These are phyloP conservation scores for Aleiodes leptofemur DNA, from an alignment of 2,888 invertebrate genomes.

Conservation along the genomic window DNA sequence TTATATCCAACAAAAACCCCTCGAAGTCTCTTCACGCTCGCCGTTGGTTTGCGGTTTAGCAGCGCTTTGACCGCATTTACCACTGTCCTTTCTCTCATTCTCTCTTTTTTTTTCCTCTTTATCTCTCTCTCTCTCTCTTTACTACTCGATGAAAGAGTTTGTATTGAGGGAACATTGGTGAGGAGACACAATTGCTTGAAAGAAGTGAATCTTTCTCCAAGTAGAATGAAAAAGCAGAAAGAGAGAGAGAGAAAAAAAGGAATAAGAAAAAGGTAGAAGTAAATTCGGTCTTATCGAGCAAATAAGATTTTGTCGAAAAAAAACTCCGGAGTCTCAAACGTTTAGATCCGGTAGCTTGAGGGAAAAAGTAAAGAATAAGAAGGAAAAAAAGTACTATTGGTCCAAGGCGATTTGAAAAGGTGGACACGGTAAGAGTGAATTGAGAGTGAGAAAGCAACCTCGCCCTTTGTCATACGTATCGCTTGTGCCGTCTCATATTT, in stretches of 20 bases:
- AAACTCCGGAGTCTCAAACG: slow-evolving; percentile 22
- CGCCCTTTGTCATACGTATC: slow-evolving; percentile 32
- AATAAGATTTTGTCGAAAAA: slow-evolving; percentile 56
- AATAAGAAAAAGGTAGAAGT: slow-evolving; percentile 37
- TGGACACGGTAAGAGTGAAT: slow-evolving; percentile 24
- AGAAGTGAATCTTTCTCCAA: neutral
- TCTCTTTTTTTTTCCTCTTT: too few species aligned
- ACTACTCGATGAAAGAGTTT: neutral
- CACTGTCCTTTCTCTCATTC: slow-evolving; percentile 16
- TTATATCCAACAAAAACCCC: slow-evolving; percentile 36
- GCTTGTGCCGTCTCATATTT: slow-evolving; percentile 39
- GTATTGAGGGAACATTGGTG: neutral
- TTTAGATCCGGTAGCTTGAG: slow-evolving; percentile 18
- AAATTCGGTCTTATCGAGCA: slow-evolving; percentile 57
- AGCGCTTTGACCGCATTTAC: slow-evolving; percentile 44
- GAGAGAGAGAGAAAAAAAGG: slow-evolving; percentile 29
- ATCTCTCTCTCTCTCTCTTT: too few species aligned
- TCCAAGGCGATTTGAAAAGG: slow-evolving; percentile 38
- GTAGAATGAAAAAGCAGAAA: slow-evolving; percentile 24
- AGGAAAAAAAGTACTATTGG: slow-evolving; percentile 24
- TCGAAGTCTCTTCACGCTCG: slow-evolving; percentile 33
- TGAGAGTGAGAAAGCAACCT: slow-evolving; percentile 17
- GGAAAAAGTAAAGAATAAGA: slow-evolving; percentile 6
- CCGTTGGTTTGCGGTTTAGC: slow-evolving; percentile 41
- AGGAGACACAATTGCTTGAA: slow-evolving; percentile 6